Evolutionary conservation across 2,888 invertebrate genomes (phyloP), one percentile per base, ranked within the genome.

Genomic region (Xestia ashworthii): DNA sequence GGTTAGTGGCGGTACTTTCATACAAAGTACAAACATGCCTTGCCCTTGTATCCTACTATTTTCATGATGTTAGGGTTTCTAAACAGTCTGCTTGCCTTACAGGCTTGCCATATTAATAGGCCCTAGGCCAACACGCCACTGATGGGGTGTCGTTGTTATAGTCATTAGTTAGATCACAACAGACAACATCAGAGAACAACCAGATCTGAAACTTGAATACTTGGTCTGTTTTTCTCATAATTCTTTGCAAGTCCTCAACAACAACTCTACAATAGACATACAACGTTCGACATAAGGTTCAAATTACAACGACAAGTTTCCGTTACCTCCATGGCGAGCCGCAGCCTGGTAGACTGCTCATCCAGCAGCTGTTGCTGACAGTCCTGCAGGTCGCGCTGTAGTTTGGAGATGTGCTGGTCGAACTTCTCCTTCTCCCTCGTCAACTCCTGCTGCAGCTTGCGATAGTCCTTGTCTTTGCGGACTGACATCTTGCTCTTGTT

Each of bases 371-470:
- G 98, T 82, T 98, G 98, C 97, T 99, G 98, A 87, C 97, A 97
- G 92, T 99, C 99, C 94, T 99, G 98, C 88, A 98, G 95, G 92
- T 98, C 99, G 83, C 98, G 98, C 94, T 98, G 98, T 95, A 98
- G 98, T 94, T 98, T 98, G 86, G 98, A 97, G 80, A 98, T 97
- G 97, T 98, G 97, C 94, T 99, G 98, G 93, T 98, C 98, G 93
- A 98, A 99, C 95, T 99, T 99, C 92, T 99, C 99, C 91, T 98
- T 98, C 96, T 99, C 99, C 91, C 98, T 98, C 32, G 98, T 98
- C 77, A 99, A 96, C 93, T 99, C 99, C 92, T 99, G 99, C 93
- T 99, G 99, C 89, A 99, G 96, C 93, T 99, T 98, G 89, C 99
- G 98, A 95, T 98, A 98, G 95, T 99, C 99, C 94, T 99, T 99